Percentiles rank a stretch among this genome's conserved stretches.
Evolutionary conservation across 2,113 vertebrate genomes (phyloP).

Genomic region (Spilogale gracilis): DNA sequence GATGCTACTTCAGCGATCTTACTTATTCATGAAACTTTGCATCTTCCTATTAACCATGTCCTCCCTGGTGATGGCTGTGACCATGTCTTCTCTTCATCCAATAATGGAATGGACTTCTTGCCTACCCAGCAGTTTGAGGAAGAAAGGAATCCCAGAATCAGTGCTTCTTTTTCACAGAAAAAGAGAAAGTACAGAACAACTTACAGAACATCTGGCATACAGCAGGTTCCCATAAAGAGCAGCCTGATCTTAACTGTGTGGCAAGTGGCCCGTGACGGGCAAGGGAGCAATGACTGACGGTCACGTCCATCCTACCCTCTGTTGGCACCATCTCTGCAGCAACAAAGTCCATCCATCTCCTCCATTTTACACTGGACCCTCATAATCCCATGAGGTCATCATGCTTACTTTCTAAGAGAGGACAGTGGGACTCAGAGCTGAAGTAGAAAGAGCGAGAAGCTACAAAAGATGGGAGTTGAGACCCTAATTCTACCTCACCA

Average conservation of each 20-base stretch:
- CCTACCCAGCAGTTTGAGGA: background rate
- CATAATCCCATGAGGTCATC: background rate
- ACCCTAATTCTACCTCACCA: background rate
- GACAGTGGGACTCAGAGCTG: background rate
- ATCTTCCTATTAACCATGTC: background rate
- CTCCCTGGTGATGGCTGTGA: background rate
- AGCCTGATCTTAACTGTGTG: background rate
- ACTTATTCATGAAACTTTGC: background rate
- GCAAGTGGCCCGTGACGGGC: background rate
- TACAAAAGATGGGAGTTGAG: background rate
- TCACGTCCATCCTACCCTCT: background rate
- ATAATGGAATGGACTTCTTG: background rate
- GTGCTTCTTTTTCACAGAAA: background rate
- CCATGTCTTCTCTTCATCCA: background rate
- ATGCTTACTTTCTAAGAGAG: background rate
- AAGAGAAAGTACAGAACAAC: background rate
- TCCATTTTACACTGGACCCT: background rate
- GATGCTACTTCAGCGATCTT: background rate
- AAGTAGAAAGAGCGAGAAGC: background rate
- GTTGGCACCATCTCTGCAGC: background rate
- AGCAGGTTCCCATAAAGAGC: background rate
- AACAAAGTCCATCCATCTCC: background rate
- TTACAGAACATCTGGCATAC: background rate
- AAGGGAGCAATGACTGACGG: too few species aligned
- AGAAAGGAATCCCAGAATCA: background rate